These are phyloP conservation scores for Rhinichthys osculus DNA, from an alignment of 2,797 vertebrate genomes.

Conservation along the genomic window DNA sequence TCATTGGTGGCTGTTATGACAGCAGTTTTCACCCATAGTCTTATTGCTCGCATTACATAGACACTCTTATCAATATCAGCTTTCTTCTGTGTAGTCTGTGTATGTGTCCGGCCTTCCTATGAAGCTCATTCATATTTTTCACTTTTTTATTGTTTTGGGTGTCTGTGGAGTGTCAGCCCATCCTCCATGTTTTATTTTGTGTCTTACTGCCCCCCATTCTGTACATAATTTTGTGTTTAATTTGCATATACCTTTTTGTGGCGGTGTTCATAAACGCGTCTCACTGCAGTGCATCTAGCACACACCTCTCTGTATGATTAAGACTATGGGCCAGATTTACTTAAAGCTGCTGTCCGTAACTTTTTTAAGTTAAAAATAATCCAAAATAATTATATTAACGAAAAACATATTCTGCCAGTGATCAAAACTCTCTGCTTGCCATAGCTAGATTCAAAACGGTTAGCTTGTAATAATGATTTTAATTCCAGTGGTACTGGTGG, in stretches of 20 bases:
- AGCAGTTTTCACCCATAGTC: background rate
- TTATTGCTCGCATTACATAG: background rate
- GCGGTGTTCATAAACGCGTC: background rate
- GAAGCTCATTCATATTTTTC: no score
- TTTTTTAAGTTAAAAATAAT: no score
- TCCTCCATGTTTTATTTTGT: background rate
- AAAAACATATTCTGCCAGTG: no score
- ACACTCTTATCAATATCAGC: background rate
- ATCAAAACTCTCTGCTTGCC: no score
- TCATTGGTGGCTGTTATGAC: background rate
- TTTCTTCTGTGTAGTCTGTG: background rate
- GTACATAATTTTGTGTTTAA: background rate
- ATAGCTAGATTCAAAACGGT: no score
- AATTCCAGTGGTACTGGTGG: no score
- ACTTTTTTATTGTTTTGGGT: background rate
- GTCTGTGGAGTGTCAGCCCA: background rate
- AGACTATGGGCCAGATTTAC: no score
- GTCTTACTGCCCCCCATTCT: background rate
- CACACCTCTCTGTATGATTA: background rate
- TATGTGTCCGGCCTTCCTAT: background rate
- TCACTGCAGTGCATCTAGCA: constrained; percentile 6
- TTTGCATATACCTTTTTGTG: background rate
- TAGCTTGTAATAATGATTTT: no score
- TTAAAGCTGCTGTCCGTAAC: no score
- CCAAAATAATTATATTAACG: no score